These are phyloP conservation scores for Dolichomitus sp. DNA, from an alignment of 2,888 invertebrate genomes.

Conservation along the genomic window DNA sequence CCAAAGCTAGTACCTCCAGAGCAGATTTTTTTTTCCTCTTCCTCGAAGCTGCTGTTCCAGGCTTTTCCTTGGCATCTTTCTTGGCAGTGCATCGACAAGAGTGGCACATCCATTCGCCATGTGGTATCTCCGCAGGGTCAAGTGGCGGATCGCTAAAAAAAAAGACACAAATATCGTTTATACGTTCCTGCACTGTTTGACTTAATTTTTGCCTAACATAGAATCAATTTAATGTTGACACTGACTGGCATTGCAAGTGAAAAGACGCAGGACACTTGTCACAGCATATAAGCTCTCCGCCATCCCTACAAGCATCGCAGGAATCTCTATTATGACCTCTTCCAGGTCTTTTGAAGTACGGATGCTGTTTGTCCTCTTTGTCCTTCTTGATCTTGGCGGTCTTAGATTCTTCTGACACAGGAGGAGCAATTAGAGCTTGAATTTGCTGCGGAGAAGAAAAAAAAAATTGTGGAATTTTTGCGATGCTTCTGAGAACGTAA, in stretches of 20 bases:
- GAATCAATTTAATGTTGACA: not conserved
- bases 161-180: not conserved
- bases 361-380: slow-evolving; percentile 89
- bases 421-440: slow-evolving; percentile 95
- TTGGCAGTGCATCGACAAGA: slow-evolving; percentile 89
- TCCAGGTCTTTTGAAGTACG: slow-evolving; percentile 95
- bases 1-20: slow-evolving; percentile 93
- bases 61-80: slow-evolving; percentile 75
- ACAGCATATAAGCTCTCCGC: slow-evolving; percentile 98
- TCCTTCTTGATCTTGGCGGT: slow-evolving; percentile 87
- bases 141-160: slow-evolving; percentile 95
- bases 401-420: slow-evolving; percentile 91
- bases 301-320: slow-evolving; percentile 98
- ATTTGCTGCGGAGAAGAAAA: slow-evolving; percentile 90
- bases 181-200: too few species aligned
- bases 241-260: slow-evolving; percentile 98
- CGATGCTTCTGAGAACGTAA: not conserved
- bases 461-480: slow-evolving; percentile 1
- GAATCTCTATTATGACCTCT: slow-evolving; percentile 96
- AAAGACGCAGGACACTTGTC: slow-evolving; percentile 98
- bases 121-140: slow-evolving; percentile 95
- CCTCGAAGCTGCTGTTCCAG: slow-evolving; percentile 62
- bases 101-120: slow-evolving; percentile 97
- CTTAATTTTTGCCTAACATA: not conserved
- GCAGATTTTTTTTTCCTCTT: slow-evolving; percentile 86